Percentiles rank a stretch among this genome's conserved stretches.
phyloP scores from a whole-genome alignment of 2,113 vertebrate genomes.

The Pagrus major region DNA sequence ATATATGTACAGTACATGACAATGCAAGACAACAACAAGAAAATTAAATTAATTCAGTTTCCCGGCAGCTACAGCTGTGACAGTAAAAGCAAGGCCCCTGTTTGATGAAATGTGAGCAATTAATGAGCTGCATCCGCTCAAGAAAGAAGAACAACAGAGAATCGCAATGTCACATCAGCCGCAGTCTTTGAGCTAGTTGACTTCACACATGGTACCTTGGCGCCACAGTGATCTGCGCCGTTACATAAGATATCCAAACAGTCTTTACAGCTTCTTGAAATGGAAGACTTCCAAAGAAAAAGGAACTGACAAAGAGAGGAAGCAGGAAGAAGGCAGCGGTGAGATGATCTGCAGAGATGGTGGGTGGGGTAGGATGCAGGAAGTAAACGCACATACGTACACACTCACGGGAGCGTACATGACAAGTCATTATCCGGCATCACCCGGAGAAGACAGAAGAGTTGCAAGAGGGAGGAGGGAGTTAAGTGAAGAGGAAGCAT shows the following conservation, averaged over 20 bases:
- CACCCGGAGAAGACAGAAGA: slow-evolving; percentile 47
- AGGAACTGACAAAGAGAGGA: slow-evolving; percentile 46
- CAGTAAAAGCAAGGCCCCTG: slow-evolving; percentile 34
- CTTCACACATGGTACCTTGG: slow-evolving; percentile 48
- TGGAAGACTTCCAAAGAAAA: slow-evolving; percentile 56
- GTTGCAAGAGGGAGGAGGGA: slow-evolving; percentile 43
- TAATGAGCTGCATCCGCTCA: slow-evolving; percentile 60
- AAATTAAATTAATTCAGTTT: slow-evolving; percentile 38
- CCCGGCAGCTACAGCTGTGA: slow-evolving; percentile 48
- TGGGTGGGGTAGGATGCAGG: slow-evolving; percentile 19
- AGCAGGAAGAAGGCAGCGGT: slow-evolving; percentile 47
- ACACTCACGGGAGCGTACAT: slow-evolving; percentile 46
- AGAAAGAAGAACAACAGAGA: slow-evolving; percentile 51
- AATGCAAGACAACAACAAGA: slow-evolving; percentile 46
- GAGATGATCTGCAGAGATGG: slow-evolving; percentile 22
- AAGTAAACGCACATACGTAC: slow-evolving; percentile 5
- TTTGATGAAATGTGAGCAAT: slow-evolving; percentile 56
- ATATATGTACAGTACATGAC: slow-evolving; percentile 24
- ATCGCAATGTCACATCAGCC: slow-evolving; percentile 46
- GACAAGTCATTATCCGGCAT: slow-evolving; percentile 71
- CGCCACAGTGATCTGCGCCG: slow-evolving; percentile 36
- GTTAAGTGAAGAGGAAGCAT: slow-evolving; percentile 53
- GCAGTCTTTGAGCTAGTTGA: slow-evolving; percentile 62
- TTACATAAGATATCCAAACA: slow-evolving; percentile 59
- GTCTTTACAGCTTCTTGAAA: slow-evolving; percentile 38